Base-by-base conservation (phyloP, 92 coral and sea anemone genomes). In the Paramuricea clavata region DNA sequence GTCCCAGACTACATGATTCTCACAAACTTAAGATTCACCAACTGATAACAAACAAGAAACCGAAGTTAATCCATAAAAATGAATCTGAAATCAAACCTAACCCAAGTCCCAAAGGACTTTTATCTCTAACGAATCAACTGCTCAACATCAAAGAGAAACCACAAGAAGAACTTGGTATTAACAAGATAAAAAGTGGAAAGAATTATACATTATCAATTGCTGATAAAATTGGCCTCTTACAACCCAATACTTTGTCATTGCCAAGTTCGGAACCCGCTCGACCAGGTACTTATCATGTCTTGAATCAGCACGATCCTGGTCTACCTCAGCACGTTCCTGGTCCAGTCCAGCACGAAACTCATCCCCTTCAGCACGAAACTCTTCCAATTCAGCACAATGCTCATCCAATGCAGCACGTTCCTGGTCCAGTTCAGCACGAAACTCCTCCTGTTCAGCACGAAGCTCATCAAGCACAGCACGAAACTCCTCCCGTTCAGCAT, bases 261-360 rank as follows among this genome's bases (percentile, higher is more conserved):
- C 35, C 33, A 39, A 15, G 36, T 6, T 25, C 52, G 1, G 34
- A 21, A 5, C 34, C n/a, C 10, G 54, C 42, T 9, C 3, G 57
- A 0, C 73, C 71, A 0, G 84, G 68, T 0, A 13, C 30, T 59
- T 59, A 79, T 61, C 84, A 79, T 60, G 34, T 61, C 62, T 60
- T 61, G 26, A 60, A 79, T 41, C 31, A 59, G 2, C 35, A 41
- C 25, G 65, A 5, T 30, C 84, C 49, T 34, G 65, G 65, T 59
- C 54, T 27, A 1, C 73, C 72, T 1, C 39, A 27, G 72, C 72
- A 65, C 72, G 72, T 6, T 21, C 36, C 72, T 26, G n/a, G 72
- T 33, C 39, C 36, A 65, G 0, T 2, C 36, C 72, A 65, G 41
- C 72, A 65, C 72, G 72, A 3, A 0, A 11, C 72, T 16, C 8